phyloP scores from a whole-genome alignment of 2,113 vertebrate species.

The Cyprinus carpio region DNA sequence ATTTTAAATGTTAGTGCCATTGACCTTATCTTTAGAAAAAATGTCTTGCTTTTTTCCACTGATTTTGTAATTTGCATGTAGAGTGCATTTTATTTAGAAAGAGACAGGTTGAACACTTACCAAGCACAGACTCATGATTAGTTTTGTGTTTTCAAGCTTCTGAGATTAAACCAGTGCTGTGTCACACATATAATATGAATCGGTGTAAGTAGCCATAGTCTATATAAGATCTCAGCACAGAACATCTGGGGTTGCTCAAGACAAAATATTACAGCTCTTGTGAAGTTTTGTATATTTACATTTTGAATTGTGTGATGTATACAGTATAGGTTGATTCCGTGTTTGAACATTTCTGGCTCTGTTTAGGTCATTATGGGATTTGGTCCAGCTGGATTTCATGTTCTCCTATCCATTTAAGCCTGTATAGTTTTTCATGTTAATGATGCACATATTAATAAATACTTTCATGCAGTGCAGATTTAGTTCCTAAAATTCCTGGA shows the following conservation, averaged over 20 bases:
- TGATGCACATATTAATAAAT: not conserved
- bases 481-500: not conserved
- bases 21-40: not conserved
- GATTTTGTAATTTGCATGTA: not conserved
- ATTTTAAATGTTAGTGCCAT: not conserved
- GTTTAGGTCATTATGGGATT: slow-evolving; percentile 31
- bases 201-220: not conserved
- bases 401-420: not conserved
- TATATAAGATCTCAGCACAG: not conserved
- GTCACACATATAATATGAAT: not conserved
- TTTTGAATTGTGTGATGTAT: slow-evolving; percentile 24
- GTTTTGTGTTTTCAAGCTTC: slow-evolving; percentile 1
- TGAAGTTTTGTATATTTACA: slow-evolving; percentile 30
- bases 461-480: not conserved
- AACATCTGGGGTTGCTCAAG: slow-evolving; percentile 34
- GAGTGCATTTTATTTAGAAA: not conserved
- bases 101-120: not conserved
- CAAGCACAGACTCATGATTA: not conserved
- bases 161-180: not conserved
- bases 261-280: not conserved
- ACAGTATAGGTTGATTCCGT: slow-evolving; percentile 1
- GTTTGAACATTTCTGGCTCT: slow-evolving; percentile 2
- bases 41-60: not conserved
- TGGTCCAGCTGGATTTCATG: slow-evolving; percentile 12
- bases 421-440: slow-evolving; percentile 11